Base-by-base conservation (phyloP, 2,888 invertebrate species). In the Sminthurides aquaticus region DNA sequence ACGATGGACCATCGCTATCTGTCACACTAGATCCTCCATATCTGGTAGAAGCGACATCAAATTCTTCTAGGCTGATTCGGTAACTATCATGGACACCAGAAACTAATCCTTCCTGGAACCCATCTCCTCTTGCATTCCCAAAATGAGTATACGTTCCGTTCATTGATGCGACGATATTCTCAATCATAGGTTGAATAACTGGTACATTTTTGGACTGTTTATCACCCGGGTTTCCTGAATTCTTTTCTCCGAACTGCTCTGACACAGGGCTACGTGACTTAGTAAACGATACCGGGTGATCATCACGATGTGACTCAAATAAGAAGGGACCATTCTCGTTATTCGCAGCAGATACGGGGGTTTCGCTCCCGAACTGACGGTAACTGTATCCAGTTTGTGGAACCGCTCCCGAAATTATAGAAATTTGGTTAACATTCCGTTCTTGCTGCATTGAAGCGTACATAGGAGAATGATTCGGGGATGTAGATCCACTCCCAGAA, bases 71-170 rank as follows among this genome's bases (percentile, higher is more conserved):
- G 15, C 43, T 34, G 5, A 15, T 5, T 34, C 15, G 8, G 15
- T 34, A 34, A 34, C 15, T 34, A 34, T 15, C 43, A 15, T 34
- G 5, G 15, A 15, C 15, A 5, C 8, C 8, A 11, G 43, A 11
- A 11, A 15, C 8, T 24, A 54, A 52, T 20, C 11, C 11, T 15
- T 20, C 15, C 22, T 22, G 20, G 20, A 8, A 18, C 5, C 22
- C 20, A n/a, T n/a, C n/a, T n/a, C n/a, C n/a, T n/a, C n/a, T n/a
- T n/a, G n/a, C n/a, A n/a, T n/a, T n/a, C n/a, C 71, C 74, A 68
- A 74, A 74, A 63, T 72, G 74, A 24, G 71, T 74, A 59, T 74
- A 74, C 43, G 71, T 72, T 57, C 74, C 74, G 2, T 67, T 65
- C 69, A 71, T 72, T 0, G 73, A 71, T 29, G 73, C 73, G n/a